Conservation (phyloP, 2,797 vertebrate species). For the Bradypodion ventrale region DNA sequence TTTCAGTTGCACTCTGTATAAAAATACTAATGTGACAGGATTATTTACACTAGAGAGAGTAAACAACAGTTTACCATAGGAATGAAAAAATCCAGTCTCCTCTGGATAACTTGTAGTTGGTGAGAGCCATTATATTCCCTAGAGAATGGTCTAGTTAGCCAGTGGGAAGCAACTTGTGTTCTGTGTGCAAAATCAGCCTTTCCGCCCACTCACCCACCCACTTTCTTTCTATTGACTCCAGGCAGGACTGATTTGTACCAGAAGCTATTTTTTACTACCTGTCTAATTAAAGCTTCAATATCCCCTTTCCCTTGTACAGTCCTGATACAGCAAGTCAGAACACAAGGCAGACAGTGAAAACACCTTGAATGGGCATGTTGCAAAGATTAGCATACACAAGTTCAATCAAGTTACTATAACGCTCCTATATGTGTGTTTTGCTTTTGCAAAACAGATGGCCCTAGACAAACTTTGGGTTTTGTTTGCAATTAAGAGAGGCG, state of each 20-base stretch:
- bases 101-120: neutral
- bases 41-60: slow-evolving; percentile 16
- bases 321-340: neutral
- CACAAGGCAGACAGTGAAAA: neutral
- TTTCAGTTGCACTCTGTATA: slow-evolving; percentile 16
- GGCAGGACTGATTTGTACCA: neutral
- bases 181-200: too few relatives aligned
- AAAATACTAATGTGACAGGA: slow-evolving; percentile 26
- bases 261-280: slow-evolving; percentile 10
- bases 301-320: neutral
- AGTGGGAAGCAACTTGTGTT: too few relatives aligned
- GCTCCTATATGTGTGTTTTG: neutral
- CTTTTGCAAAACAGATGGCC: neutral
- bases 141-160: neutral
- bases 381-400: slow-evolving; percentile 1
- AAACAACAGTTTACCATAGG: neutral
- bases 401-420: slow-evolving; percentile 3
- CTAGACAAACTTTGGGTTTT: neutral
- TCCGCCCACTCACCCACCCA: neutral
- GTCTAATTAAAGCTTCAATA: neutral
- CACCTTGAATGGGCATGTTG: neutral
- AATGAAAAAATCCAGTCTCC: neutral
- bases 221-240: neutral
- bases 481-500: neutral
- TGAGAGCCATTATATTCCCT: neutral